phyloP scores from a whole-genome alignment of 2,888 invertebrate species.

The Drosophila fungiperda region DNA sequence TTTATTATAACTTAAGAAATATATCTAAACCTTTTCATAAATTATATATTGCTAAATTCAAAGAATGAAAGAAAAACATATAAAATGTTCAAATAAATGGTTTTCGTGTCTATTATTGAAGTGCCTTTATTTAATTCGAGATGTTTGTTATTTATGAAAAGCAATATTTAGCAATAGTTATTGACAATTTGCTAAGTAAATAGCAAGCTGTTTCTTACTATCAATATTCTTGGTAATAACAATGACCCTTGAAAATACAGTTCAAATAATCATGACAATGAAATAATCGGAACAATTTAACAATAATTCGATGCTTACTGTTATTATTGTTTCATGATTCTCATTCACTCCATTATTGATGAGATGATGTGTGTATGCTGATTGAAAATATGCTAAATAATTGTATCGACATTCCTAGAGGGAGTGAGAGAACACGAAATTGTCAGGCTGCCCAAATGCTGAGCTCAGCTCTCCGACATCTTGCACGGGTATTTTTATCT shows the following conservation, averaged over 20 bases:
- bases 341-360: conserved; percentile 36
- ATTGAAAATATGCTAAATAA: conserved; percentile 79
- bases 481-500: conserved; percentile 11
- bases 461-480: conserved; percentile 45
- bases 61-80: not conserved
- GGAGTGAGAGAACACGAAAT: conserved; percentile 2
- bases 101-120: not conserved
- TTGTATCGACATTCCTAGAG: conserved; percentile 59
- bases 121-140: not conserved
- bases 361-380: conserved; percentile 22
- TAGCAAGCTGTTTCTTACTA: not conserved
- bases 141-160: not conserved
- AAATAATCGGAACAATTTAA: conserved; percentile 21
- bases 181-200: not conserved
- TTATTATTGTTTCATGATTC: conserved; percentile 42
- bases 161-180: not conserved
- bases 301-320: conserved; percentile 30
- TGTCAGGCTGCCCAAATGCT: conserved; percentile 53
- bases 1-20: not conserved
- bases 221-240: not conserved
- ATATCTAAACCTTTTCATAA: not conserved
- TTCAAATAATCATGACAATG: not conserved
- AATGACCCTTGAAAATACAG: not conserved
- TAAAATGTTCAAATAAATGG: not conserved
- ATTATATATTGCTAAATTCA: not conserved